These are phyloP conservation scores for Anguilla megastoma DNA, from an alignment of 2,797 vertebrate species.

Conservation along the genomic window DNA sequence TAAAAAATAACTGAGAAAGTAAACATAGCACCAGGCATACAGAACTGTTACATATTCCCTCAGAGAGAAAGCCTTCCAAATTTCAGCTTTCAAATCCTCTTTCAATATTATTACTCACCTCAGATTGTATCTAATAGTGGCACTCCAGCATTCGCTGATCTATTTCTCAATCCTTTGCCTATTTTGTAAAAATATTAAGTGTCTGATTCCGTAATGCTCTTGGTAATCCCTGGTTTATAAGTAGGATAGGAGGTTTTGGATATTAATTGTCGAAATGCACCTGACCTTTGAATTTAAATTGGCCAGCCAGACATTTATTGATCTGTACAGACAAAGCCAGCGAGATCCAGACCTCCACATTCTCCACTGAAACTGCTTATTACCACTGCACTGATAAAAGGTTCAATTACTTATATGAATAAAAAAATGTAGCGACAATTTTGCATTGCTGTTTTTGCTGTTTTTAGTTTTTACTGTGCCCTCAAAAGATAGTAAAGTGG, in stretches of 20 bases:
- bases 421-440: not conserved
- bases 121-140: not conserved
- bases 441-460: not conserved
- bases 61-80: not conserved
- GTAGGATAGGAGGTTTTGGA: not conserved
- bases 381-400: not conserved
- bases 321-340: not conserved
- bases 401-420: not conserved
- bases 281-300: not conserved
- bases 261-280: not conserved
- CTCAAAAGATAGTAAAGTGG: too few species aligned
- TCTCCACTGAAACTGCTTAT: not conserved
- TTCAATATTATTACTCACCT: not conserved
- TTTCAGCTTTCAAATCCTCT: not conserved
- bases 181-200: not conserved
- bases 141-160: not conserved
- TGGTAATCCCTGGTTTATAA: not conserved
- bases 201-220: not conserved
- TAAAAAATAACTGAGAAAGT: not conserved
- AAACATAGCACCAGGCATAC: not conserved
- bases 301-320: not conserved
- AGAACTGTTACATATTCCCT: not conserved
- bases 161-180: not conserved
- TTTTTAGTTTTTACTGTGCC: too few species aligned
- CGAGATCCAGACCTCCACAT: not conserved